Base-by-base conservation (phyloP, 2,113 vertebrate genomes). In the Aegotheles bennettii region DNA sequence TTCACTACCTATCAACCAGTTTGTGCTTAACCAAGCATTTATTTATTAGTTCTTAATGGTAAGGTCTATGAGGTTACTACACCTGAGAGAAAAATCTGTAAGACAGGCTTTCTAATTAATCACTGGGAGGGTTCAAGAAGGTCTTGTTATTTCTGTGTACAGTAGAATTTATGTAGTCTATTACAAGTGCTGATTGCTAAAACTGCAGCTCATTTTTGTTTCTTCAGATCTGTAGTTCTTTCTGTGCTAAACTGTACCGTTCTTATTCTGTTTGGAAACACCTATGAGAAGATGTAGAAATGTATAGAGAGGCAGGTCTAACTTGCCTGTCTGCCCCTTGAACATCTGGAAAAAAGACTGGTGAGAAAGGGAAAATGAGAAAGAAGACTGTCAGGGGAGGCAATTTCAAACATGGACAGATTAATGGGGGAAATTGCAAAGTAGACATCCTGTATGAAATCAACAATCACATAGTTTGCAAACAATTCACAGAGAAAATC, bases 21-120 rank as follows among this genome's bases (percentile, higher is more conserved):
- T 98, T 96, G 89, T 97, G 96, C 96, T 97, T 97, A 97, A 97
- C 92, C 95, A 97, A 97, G 97, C 96, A 97, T 97, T 98, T 98
- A 97, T 98, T 97, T 98, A 97, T 97, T 97, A 96, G 90, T 97
- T 97, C 94, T 97, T 98, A 97, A 97, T 97, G 94, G 93, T 94
- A 94, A 97, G 91, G 96, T 95, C 96, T 95, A 91, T 47, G 65
- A 97, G 97, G 97, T 97, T 95, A 98, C 94, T 97, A 95, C 89
- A 97, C 93, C 97, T 96, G 96, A 98, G 96, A 98, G 96, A 96
- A 98, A 97, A 97, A 91, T 97, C 95, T 97, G 92, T 96, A 96
- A 98, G 87, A 97, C 85, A 88, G 88, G 69, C 78, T 97, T 97
- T 94, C 92, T 97, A 98, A 98, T 98, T 97, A 97, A 97, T 98